A percentile compares a stretch with the other conserved stretches of the same genome.
Conservation (phyloP, 2,113 vertebrate species). For the Diadophis punctatus region DNA sequence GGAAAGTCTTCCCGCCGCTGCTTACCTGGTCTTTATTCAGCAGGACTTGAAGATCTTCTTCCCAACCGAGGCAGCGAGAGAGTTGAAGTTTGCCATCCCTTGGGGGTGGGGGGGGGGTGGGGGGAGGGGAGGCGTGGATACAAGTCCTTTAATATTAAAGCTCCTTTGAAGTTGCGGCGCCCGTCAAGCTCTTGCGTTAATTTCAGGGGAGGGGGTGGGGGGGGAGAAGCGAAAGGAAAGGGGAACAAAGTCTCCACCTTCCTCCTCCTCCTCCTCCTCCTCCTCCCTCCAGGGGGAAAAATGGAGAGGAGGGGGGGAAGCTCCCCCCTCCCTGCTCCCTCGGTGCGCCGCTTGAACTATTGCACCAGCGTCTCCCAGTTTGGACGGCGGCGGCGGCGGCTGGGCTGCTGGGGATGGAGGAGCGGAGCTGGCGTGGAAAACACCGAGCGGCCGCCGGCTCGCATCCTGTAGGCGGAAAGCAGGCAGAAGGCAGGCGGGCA, state of each 20-base stretch:
- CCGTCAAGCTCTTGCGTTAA: neutral
- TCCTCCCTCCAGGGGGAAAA: too few relatives aligned
- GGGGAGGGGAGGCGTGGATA: neutral
- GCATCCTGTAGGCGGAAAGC: neutral
- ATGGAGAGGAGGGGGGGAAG: neutral
- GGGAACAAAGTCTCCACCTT: neutral
- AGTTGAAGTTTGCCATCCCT: constrained; percentile 32
- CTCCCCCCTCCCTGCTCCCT: neutral
- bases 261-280: neutral
- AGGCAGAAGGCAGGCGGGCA: neutral
- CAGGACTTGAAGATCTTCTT: neutral
- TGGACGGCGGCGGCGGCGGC: constrained; percentile 25
- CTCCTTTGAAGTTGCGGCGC: neutral
- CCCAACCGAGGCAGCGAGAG: neutral
- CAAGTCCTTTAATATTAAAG: neutral
- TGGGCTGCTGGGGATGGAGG: neutral
- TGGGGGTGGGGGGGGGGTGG: neutral
- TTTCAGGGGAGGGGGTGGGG: too few relatives aligned
- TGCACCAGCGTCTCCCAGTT: neutral
- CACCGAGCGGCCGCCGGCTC: neutral
- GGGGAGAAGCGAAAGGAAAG: neutral
- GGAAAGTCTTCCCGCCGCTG: neutral
- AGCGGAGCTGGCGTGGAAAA: neutral
- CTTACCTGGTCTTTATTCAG: constrained; percentile 26
- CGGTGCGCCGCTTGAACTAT: neutral